Evolutionary conservation across 2,113 vertebrate genomes (phyloP).

Genomic region (Albula glossodonta): DNA sequence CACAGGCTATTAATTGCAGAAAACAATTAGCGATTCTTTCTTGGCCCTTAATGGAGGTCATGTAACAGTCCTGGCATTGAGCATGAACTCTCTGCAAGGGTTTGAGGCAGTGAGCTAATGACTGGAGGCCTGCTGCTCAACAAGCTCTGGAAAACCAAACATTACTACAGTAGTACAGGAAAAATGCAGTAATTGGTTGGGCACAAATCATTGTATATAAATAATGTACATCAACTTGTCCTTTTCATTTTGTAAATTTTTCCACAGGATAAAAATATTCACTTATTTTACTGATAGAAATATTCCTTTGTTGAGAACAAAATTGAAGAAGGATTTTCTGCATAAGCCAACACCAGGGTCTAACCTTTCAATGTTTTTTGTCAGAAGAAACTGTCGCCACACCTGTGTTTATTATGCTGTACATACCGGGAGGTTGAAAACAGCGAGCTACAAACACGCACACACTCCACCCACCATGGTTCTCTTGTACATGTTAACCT

Average conservation of each 20-base stretch:
- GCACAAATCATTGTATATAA: no score
- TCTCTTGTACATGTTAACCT: conserved; percentile 40
- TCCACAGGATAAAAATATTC: conserved; percentile 15
- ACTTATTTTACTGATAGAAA: background rate
- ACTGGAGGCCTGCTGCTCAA: no score
- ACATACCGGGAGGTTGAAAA: conserved; percentile 8
- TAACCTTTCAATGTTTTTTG: background rate
- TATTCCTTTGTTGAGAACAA: background rate
- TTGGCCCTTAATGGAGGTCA: background rate
- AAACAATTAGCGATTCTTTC: background rate
- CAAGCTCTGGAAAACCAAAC: no score
- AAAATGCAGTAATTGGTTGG: no score
- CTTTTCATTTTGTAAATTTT: background rate
- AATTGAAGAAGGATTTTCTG: background rate
- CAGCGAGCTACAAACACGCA: conserved; percentile 12
- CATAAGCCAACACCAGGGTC: background rate
- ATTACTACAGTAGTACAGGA: no score
- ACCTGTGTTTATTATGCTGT: background rate
- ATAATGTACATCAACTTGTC: no score
- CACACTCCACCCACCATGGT: conserved; percentile 20
- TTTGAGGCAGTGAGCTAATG: background rate
- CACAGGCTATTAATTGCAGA: background rate
- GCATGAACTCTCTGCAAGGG: background rate
- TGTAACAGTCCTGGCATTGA: background rate
- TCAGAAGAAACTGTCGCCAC: background rate